Evolutionary conservation across 2,888 invertebrate genomes (phyloP).

Genomic region (Drosophila yooni): DNA sequence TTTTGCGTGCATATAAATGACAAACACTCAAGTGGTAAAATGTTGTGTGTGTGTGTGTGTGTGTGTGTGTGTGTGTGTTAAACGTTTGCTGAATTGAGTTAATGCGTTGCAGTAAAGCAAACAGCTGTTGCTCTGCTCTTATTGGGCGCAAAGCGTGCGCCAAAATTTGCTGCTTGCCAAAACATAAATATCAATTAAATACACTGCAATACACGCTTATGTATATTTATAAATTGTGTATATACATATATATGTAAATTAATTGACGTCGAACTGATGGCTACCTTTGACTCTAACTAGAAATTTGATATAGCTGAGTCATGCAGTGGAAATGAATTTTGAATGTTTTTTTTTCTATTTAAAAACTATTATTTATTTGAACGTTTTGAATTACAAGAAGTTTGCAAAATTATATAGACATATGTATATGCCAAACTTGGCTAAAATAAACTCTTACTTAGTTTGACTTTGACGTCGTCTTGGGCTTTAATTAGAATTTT

Average conservation of each 20-base stretch:
- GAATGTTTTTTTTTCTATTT: not conserved
- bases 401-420: not conserved
- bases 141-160: constrained; percentile 74
- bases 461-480: not conserved
- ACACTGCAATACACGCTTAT: constrained; percentile 3
- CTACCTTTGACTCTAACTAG: not conserved
- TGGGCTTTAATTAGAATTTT: not conserved
- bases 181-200: constrained; percentile 66
- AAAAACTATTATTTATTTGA: not conserved
- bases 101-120: constrained; percentile 42
- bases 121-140: constrained; percentile 44
- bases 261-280: not conserved
- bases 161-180: constrained; percentile 79
- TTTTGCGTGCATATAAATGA: constrained; percentile 47
- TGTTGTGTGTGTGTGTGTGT: constrained; percentile 57
- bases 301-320: constrained; percentile 1
- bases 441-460: not conserved
- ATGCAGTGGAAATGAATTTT: constrained; percentile 17
- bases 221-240: not conserved
- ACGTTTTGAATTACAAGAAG: accelerated
- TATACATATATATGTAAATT: not conserved
- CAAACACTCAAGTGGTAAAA: constrained; percentile 68
- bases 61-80: constrained; percentile 57
- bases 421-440: not conserved
- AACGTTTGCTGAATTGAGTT: constrained; percentile 82